A percentile compares a stretch with the other conserved stretches of the same genome.
These are phyloP conservation scores for Megalopta genalis DNA, from an alignment of 1,140 invertebrate genomes.

Conservation along the genomic window DNA sequence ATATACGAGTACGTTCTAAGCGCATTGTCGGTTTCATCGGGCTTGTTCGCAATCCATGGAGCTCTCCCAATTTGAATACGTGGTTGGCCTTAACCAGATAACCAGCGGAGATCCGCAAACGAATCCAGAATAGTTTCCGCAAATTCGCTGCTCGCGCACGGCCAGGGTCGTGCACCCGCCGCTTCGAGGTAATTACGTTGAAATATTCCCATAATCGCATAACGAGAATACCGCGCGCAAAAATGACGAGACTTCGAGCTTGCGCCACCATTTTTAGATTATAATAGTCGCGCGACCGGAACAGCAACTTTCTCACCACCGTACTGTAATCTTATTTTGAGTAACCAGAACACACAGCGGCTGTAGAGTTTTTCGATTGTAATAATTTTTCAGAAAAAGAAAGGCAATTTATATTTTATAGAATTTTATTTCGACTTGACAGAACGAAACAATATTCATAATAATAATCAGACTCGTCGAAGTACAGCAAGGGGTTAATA, in stretches of 20 bases:
- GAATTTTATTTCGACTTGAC: no score
- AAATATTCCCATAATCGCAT: neutral
- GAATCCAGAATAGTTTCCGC: slow-evolving; percentile 1
- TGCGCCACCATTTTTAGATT: neutral
- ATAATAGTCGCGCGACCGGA: no score
- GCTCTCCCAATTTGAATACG: neutral
- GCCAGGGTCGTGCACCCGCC: neutral
- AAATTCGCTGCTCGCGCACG: neutral
- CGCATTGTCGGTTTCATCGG: neutral
- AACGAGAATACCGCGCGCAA: neutral
- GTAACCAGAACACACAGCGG: no score
- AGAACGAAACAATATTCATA: no score
- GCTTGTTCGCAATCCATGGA: neutral
- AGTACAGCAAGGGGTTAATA: no score
- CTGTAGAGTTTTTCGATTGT: no score
- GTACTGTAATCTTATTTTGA: no score
- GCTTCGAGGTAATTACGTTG: neutral
- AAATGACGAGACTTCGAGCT: neutral
- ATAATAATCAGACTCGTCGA: no score
- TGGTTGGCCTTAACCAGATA: slow-evolving; percentile 1
- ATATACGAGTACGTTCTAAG: neutral
- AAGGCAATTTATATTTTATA: no score
- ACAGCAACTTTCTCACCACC: no score
- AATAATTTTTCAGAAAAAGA: no score
- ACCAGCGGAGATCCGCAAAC: neutral